A percentile compares a stretch with the other conserved stretches of the same genome.
phyloP scores from a whole-genome alignment of 2,797 vertebrate species.

The Spheniscus humboldti region DNA sequence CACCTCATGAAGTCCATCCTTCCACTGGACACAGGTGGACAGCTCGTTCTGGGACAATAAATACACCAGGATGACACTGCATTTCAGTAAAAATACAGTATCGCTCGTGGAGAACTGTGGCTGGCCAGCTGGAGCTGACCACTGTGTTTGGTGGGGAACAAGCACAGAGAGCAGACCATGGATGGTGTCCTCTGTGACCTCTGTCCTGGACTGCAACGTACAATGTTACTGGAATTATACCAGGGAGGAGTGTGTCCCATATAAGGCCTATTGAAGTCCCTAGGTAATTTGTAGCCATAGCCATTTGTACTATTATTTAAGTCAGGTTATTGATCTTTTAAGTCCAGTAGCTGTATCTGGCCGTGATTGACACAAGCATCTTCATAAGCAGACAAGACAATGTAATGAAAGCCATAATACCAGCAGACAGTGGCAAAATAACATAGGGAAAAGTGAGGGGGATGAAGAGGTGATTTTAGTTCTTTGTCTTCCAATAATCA shows the following conservation, averaged over 20 bases:
- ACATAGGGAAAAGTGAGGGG: neutral
- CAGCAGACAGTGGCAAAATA: constrained; percentile 23
- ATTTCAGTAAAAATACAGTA: neutral
- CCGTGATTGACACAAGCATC: neutral
- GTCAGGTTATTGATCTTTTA: constrained; percentile 5
- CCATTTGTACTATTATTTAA: constrained; percentile 1
- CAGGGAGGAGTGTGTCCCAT: neutral
- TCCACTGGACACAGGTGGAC: neutral
- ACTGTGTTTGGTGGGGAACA: neutral
- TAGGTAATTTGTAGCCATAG: neutral
- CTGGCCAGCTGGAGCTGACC: neutral
- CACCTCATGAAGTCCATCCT: neutral
- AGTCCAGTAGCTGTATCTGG: neutral
- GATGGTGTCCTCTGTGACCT: neutral
- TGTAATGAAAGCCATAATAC: neutral
- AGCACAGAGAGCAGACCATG: neutral
- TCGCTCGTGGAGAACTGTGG: rapidly evolving
- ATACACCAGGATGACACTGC: neutral
- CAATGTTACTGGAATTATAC: neutral
- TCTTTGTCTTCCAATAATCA: constrained; percentile 50
- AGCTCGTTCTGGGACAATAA: neutral
- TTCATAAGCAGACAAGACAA: constrained; percentile 12
- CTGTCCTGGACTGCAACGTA: neutral
- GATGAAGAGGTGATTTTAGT: constrained; percentile 25
- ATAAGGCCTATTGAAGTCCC: neutral